phyloP scores from a whole-genome alignment of 2,113 vertebrate genomes.

The Carollia perspicillata region DNA sequence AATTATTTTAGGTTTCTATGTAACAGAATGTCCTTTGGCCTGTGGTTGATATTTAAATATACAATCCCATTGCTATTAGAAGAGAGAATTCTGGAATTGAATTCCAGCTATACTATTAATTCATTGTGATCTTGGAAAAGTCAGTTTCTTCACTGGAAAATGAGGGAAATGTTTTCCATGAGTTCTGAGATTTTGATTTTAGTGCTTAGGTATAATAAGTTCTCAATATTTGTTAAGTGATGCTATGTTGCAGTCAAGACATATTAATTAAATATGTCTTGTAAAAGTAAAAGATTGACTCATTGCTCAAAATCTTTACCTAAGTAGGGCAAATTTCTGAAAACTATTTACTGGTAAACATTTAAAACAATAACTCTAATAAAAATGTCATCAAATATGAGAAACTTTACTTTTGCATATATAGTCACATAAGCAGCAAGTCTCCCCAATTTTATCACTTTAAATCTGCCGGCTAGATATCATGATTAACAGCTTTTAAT shows the following conservation, averaged over 20 bases:
- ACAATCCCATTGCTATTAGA: background rate
- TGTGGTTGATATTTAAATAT: slow-evolving; percentile 19
- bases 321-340: background rate
- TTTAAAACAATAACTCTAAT: slow-evolving; percentile 36
- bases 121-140: background rate
- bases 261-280: slow-evolving; percentile 42
- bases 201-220: background rate
- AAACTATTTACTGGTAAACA: slow-evolving; percentile 5
- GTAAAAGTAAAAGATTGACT: background rate
- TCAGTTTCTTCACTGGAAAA: background rate
- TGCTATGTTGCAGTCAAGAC: background rate
- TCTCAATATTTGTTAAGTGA: slow-evolving; percentile 7
- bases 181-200: background rate
- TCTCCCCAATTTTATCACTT: background rate
- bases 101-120: background rate
- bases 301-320: background rate
- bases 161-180: background rate
- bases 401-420: background rate
- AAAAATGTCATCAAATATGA: slow-evolving; percentile 10
- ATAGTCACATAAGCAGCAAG: background rate
- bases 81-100: background rate
- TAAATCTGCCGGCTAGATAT: background rate
- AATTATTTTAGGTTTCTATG: slow-evolving; percentile 37
- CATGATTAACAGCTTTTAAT: slow-evolving; percentile 17
- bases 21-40: background rate